These are phyloP conservation scores for Drosophila grimshawi DNA, from an alignment of 1,140 invertebrate species.

Conservation along the genomic window DNA sequence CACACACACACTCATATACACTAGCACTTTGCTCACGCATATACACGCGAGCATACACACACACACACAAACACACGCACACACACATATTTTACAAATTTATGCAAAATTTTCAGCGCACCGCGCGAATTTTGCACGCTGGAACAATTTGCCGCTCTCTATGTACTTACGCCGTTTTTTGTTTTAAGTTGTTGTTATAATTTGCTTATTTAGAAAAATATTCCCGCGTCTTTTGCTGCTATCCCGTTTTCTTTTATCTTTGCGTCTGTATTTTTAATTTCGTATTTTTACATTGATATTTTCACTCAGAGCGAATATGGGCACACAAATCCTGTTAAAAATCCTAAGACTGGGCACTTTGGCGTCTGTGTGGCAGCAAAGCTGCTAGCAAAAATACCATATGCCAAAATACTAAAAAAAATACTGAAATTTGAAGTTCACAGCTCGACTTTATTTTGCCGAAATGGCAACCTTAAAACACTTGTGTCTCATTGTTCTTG, in stretches of 20 bases:
- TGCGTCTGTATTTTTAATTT: constrained; percentile 60
- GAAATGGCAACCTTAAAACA: constrained; percentile 10
- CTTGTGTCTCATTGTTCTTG: not conserved
- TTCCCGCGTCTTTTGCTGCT: constrained; percentile 77
- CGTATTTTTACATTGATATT: constrained; percentile 49
- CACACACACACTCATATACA: constrained; percentile 25
- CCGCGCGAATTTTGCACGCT: constrained; percentile 32
- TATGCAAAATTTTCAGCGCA: constrained; percentile 68
- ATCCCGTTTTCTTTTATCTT: constrained; percentile 66
- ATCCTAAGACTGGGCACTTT: constrained; percentile 22
- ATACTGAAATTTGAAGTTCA: not conserved
- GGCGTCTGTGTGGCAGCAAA: constrained; percentile 10
- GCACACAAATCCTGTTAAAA: constrained; percentile 32
- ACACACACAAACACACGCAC: constrained; percentile 29
- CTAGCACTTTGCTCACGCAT: constrained; percentile 12
- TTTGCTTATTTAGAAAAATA: constrained; percentile 57
- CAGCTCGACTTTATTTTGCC: not conserved
- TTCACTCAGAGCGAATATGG: constrained; percentile 37
- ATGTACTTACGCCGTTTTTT: constrained; percentile 77
- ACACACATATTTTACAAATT: constrained; percentile 66
- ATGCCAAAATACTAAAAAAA: constrained; percentile 27
- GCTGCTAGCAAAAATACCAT: not conserved
- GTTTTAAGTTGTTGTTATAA: constrained; percentile 60
- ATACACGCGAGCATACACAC: constrained; percentile 41
- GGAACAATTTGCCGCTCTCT: constrained; percentile 8